These are phyloP conservation scores for Capricornis sumatraensis DNA, from an alignment of 2,113 vertebrate genomes.

Conservation along the genomic window DNA sequence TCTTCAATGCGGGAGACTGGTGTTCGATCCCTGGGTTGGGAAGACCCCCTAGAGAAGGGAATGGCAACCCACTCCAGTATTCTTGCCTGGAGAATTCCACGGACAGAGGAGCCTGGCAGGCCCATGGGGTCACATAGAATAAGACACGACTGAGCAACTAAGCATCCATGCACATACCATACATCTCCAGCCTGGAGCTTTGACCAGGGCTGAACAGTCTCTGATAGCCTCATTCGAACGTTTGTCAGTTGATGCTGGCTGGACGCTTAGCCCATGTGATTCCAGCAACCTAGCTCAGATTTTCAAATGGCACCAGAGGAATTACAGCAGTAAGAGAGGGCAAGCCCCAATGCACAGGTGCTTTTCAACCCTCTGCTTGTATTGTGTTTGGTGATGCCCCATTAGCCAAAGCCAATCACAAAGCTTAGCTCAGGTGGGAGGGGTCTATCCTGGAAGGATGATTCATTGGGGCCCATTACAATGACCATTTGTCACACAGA, in stretches of 20 bases:
- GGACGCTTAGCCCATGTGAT: not conserved
- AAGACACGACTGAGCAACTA: not conserved
- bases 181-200: not conserved
- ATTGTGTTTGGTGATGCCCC: not conserved
- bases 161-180: not conserved
- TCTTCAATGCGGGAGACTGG: not conserved
- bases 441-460: not conserved
- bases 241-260: not conserved
- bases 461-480: not conserved
- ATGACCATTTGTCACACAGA: not conserved
- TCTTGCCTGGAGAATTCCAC: not conserved
- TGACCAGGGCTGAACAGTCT: not conserved
- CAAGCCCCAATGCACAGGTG: not conserved
- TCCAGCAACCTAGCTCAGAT: not conserved
- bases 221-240: not conserved
- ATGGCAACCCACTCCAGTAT: not conserved
- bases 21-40: rapidly evolving
- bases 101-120: not conserved
- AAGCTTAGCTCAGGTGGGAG: not conserved
- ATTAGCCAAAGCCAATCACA: not conserved
- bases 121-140: not conserved
- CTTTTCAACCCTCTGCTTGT: not conserved
- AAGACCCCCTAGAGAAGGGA: not conserved
- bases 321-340: not conserved
- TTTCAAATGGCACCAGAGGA: not conserved